A percentile compares a stretch with the other conserved stretches of the same genome.
These are phyloP conservation scores for Zosterops hypoxanthus DNA, from an alignment of 2,113 vertebrate genomes.

Conservation along the genomic window DNA sequence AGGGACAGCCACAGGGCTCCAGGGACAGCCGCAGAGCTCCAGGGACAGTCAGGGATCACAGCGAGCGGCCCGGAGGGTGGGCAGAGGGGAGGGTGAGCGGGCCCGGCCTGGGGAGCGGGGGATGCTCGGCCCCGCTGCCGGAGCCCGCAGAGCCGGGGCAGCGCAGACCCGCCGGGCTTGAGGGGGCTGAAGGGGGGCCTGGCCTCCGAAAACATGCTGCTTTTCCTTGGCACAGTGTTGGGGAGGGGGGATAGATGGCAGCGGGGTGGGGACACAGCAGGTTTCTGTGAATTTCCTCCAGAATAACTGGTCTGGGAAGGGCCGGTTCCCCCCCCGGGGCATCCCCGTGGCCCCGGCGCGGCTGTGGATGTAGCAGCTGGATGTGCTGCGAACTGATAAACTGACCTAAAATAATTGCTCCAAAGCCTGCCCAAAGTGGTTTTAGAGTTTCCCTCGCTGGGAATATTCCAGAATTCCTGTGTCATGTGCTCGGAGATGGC, in stretches of 20 bases:
- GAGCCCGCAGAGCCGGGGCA: background rate
- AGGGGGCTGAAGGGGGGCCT: background rate
- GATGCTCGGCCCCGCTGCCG: background rate
- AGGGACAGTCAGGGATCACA: background rate
- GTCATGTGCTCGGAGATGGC: background rate
- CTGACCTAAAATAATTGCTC: fast-evolving
- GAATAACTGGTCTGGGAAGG: fast-evolving
- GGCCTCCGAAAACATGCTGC: fast-evolving
- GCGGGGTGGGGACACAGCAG: fast-evolving
- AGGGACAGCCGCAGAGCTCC: background rate
- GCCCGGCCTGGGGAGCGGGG: background rate
- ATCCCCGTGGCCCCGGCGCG: too few species aligned
- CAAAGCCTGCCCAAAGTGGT: fast-evolving
- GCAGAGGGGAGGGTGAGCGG: background rate
- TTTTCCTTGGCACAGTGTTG: too few species aligned
- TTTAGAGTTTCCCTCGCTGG: fast-evolving
- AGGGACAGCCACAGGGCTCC: background rate
- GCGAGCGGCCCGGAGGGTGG: background rate
- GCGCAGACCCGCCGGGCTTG: fast-evolving
- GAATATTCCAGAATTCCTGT: background rate
- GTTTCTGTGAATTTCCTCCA: fast-evolving
- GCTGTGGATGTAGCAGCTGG: background rate
- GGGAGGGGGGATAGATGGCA: background rate
- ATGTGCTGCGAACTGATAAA: background rate
- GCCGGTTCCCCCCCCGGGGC: background rate